These are phyloP conservation scores for Paratilapia polleni DNA, from an alignment of 2,113 vertebrate genomes.

Conservation along the genomic window DNA sequence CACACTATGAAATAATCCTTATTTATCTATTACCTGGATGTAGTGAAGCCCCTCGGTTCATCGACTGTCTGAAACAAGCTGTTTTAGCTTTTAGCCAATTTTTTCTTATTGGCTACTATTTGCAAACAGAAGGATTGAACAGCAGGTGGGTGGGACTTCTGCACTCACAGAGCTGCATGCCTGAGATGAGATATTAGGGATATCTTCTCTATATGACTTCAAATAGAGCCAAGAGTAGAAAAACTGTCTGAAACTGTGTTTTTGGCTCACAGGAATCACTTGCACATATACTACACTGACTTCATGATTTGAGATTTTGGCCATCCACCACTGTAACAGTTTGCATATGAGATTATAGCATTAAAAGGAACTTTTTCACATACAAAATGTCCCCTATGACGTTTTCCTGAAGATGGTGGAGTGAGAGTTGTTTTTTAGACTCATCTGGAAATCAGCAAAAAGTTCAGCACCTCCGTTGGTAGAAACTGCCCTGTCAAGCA, in stretches of 20 bases:
- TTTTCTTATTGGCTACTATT: background rate
- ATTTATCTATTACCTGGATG: background rate
- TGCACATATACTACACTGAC: too few relatives aligned
- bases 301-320: too few relatives aligned
- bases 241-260: too few relatives aligned
- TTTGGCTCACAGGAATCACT: too few relatives aligned
- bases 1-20: background rate
- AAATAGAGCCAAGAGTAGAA: too few relatives aligned
- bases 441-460: background rate
- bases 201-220: too few relatives aligned
- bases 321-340: background rate
- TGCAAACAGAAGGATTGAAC: background rate
- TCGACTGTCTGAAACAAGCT: background rate
- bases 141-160: background rate
- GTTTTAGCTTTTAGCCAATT: background rate
- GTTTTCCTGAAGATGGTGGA: background rate
- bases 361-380: background rate
- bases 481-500: constrained; percentile 22
- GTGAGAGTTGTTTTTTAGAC: background rate
- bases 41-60: background rate
- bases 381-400: background rate
- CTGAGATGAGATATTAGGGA: background rate
- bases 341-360: background rate
- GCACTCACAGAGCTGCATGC: background rate
- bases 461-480: constrained; percentile 8